Percentiles rank a stretch among this genome's conserved stretches.
phyloP scores from a whole-genome alignment of 2,113 vertebrate genomes.

The Orcinus orca region DNA sequence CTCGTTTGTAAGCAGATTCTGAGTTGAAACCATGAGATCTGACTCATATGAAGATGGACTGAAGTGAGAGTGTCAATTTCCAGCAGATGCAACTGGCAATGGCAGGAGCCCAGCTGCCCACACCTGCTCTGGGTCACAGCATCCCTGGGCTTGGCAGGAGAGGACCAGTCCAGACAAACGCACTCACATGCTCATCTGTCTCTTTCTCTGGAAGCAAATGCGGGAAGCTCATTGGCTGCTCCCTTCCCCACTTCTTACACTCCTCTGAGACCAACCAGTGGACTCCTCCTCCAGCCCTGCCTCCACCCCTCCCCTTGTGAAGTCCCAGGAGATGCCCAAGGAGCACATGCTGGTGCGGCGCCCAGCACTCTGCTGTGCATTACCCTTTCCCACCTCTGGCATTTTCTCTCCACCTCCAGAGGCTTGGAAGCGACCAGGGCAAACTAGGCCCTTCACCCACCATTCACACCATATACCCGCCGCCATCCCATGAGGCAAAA shows the following conservation, averaged over 20 bases:
- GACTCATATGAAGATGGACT: background rate
- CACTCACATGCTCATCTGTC: background rate
- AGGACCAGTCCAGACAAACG: background rate
- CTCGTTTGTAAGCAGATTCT: background rate
- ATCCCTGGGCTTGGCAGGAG: background rate
- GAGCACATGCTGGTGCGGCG: background rate
- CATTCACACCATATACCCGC: conserved; percentile 36
- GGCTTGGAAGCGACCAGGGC: conserved; percentile 5
- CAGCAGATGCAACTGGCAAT: background rate
- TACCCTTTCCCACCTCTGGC: conserved; percentile 5
- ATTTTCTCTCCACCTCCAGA: conserved; percentile 44
- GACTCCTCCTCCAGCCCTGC: background rate
- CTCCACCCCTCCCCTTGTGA: background rate
- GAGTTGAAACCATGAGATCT: background rate
- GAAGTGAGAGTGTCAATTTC: background rate
- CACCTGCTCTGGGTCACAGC: background rate
- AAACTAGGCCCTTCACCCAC: background rate
- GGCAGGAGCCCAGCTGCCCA: background rate
- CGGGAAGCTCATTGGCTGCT: conserved; percentile 53
- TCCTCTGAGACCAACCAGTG: conserved; percentile 21
- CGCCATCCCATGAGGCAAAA: conserved; percentile 67
- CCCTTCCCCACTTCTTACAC: background rate
- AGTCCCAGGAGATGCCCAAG: background rate
- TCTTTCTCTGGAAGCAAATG: background rate
- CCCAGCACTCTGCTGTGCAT: background rate